A percentile compares a stretch with the other conserved stretches of the same genome.
phyloP scores from a whole-genome alignment of 2,113 vertebrate species.

The Malurus melanocephalus region DNA sequence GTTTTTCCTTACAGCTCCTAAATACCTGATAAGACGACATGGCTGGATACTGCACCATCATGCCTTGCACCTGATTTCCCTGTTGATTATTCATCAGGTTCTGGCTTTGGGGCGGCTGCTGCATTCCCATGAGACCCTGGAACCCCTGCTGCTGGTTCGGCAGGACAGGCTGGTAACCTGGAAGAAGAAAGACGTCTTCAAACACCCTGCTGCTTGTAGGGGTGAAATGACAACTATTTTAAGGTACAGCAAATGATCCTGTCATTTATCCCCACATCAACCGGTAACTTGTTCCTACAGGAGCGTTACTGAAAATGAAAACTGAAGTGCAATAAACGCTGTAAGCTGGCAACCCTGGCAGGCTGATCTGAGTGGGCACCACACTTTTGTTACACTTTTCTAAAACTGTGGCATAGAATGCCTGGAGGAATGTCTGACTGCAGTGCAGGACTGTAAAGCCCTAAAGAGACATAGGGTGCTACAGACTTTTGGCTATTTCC shows the following conservation, averaged over 20 bases:
- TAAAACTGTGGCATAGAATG: not conserved
- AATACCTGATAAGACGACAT: constrained; percentile 87
- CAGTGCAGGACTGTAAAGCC: not conserved
- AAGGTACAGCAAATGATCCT: not conserved
- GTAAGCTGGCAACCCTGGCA: not conserved
- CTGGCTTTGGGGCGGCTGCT: constrained; percentile 82
- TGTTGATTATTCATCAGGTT: constrained; percentile 76
- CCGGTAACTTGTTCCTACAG: not conserved
- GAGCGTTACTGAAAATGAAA: not conserved
- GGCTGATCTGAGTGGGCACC: not conserved
- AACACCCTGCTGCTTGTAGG: not conserved
- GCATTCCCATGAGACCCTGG: constrained; percentile 81
- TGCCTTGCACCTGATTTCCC: constrained; percentile 78
- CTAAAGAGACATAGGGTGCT: not conserved
- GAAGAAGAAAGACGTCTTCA: not conserved
- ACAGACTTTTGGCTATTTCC: not conserved
- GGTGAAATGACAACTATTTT: not conserved
- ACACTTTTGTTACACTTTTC: accelerated
- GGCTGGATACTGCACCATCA: constrained; percentile 86
- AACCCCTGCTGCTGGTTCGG: constrained; percentile 80
- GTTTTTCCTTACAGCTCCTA: not conserved
- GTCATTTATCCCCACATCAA: accelerated
- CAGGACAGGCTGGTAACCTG: constrained; percentile 83
- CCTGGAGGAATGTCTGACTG: not conserved
- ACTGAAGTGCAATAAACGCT: not conserved